Evolutionary conservation across 2,113 vertebrate species (phyloP).

Genomic region (Oryctolagus cuniculus): DNA sequence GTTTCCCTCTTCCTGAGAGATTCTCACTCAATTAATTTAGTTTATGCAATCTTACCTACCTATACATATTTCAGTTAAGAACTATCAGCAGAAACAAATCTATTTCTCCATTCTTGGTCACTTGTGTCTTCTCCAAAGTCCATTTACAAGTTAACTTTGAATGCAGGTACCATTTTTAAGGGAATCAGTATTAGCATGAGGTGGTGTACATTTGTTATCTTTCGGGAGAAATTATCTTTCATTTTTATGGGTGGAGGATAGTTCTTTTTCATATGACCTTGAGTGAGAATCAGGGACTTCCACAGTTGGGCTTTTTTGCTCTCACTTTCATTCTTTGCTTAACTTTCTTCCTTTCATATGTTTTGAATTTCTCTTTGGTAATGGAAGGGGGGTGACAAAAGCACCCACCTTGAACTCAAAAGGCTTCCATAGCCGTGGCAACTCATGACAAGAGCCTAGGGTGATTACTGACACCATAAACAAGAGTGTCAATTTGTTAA

Average conservation of each 20-base stretch:
- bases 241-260: not conserved
- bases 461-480: no score
- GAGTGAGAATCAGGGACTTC: rapidly evolving
- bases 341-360: not conserved
- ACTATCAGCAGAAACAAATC: not conserved
- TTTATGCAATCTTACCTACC: not conserved
- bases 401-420: not conserved
- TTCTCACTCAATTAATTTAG: not conserved
- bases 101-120: not conserved
- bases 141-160: not conserved
- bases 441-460: no score
- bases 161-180: not conserved
- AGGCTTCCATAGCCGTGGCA: no score
- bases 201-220: not conserved
- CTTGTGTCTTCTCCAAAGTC: not conserved
- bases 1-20: not conserved
- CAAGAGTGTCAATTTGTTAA: no score
- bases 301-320: not conserved
- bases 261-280: not conserved
- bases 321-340: not conserved
- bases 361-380: not conserved
- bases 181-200: not conserved
- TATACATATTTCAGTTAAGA: not conserved
- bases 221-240: not conserved
- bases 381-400: not conserved